phyloP scores from a whole-genome alignment of 2,797 vertebrate species.

The Crocodylus rhombifer region DNA sequence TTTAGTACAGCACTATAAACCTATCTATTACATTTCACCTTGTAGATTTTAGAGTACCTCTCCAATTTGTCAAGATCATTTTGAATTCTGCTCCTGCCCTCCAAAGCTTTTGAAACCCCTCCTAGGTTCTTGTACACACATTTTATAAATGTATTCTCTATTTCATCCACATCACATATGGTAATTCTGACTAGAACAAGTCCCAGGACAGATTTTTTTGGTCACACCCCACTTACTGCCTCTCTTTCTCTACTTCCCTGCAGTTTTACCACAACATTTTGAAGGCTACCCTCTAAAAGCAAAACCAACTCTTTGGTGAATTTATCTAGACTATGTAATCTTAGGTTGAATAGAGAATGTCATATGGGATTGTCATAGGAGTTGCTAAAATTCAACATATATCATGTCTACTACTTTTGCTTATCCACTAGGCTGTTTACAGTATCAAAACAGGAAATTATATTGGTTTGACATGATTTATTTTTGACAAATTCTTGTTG shows the following conservation, averaged over 20 bases:
- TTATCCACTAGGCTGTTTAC: background rate
- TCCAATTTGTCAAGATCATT: no score
- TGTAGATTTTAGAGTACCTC: no score
- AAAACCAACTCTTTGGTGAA: no score
- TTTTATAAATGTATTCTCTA: background rate
- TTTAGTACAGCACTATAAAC: background rate
- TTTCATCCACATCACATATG: background rate
- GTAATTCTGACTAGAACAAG: background rate
- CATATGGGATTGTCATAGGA: background rate
- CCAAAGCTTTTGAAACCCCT: fast-evolving
- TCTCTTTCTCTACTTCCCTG: no score
- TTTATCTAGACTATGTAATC: no score
- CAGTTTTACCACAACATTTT: no score
- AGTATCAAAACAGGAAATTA: background rate
- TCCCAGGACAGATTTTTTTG: background rate
- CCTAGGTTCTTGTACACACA: background rate
- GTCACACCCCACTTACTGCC: background rate
- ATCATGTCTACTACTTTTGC: background rate
- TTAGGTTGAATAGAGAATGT: background rate
- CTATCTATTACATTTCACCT: background rate
- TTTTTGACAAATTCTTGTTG: background rate
- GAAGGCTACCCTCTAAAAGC: no score
- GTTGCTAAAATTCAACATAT: background rate
- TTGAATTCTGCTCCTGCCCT: background rate
- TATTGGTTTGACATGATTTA: background rate